These are phyloP conservation scores for Eubasilissa regina DNA, from an alignment of 1,140 invertebrate species.

Conservation along the genomic window DNA sequence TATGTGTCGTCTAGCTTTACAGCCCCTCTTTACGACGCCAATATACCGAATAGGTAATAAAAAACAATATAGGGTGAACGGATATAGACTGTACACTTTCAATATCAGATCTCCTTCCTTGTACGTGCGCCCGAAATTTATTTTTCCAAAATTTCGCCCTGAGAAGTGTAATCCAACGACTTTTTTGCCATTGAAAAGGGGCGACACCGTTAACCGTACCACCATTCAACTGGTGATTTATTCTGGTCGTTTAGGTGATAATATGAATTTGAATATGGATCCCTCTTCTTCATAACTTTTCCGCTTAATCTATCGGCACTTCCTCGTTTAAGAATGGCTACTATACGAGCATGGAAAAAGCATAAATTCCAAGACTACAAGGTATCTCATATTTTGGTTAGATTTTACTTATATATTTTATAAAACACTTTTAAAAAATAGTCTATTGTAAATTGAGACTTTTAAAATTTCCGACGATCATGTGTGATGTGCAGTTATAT, in stretches of 20 bases:
- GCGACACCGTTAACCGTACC: constrained; percentile 29
- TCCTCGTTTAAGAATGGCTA: neutral
- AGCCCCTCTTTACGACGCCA: constrained; percentile 56
- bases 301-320: constrained; percentile 1
- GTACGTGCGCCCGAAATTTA: constrained; percentile 41
- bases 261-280: constrained; percentile 34
- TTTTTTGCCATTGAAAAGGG: constrained; percentile 30
- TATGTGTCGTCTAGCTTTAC: constrained; percentile 58
- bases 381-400: too few species aligned
- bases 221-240: constrained; percentile 45
- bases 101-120: constrained; percentile 53
- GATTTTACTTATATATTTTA: too few species aligned
- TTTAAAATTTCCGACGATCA: too few species aligned
- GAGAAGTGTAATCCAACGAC: constrained; percentile 17
- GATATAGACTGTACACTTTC: constrained; percentile 57
- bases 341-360: too few species aligned
- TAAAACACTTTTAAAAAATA: too few species aligned
- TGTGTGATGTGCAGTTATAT: too few species aligned
- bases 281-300: constrained; percentile 31
- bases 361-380: too few species aligned
- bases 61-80: constrained; percentile 58
- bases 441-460: too few species aligned
- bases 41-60: constrained; percentile 60
- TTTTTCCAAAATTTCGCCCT: constrained; percentile 43
- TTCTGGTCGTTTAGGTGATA: constrained; percentile 41